Evolutionary conservation across 2,113 vertebrate genomes (phyloP).

Genomic region (Gallinago paraguaiae): DNA sequence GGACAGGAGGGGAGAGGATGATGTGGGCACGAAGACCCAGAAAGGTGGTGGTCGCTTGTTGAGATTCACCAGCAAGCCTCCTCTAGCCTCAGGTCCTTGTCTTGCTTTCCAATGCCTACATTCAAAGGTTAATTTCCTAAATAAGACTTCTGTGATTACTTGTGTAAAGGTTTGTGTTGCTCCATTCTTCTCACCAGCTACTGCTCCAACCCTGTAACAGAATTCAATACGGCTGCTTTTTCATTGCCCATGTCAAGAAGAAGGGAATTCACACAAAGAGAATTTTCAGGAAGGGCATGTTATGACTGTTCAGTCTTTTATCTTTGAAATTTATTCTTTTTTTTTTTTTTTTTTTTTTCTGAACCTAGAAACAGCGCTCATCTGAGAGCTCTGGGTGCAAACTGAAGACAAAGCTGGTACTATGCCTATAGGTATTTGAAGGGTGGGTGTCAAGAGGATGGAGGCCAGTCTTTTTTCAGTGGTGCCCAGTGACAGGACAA

Average conservation of each 20-base stretch:
- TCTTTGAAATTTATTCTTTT: neutral
- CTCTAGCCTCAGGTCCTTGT: neutral
- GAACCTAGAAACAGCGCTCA: accelerated
- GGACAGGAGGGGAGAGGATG: neutral
- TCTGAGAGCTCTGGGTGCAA: accelerated
- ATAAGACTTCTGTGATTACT: neutral
- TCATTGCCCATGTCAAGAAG: neutral
- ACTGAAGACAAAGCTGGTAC: neutral
- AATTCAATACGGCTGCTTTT: accelerated
- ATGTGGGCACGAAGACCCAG: accelerated
- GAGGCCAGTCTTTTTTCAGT: no score
- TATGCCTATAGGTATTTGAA: no score
- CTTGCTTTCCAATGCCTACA: neutral
- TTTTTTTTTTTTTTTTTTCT: neutral
- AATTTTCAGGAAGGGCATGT: no score
- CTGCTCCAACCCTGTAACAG: neutral
- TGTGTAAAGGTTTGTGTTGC: neutral
- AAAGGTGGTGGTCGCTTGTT: neutral
- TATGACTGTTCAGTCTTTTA: neutral
- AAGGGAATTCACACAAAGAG: no score
- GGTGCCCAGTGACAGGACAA: no score
- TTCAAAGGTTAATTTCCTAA: no score
- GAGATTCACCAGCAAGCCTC: neutral
- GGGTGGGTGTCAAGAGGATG: no score
- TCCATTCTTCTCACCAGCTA: neutral